A percentile compares a stretch with the other conserved stretches of the same genome.
Evolutionary conservation across 1,140 invertebrate genomes (phyloP).

Genomic region (Helicorthomorpha holstii): DNA sequence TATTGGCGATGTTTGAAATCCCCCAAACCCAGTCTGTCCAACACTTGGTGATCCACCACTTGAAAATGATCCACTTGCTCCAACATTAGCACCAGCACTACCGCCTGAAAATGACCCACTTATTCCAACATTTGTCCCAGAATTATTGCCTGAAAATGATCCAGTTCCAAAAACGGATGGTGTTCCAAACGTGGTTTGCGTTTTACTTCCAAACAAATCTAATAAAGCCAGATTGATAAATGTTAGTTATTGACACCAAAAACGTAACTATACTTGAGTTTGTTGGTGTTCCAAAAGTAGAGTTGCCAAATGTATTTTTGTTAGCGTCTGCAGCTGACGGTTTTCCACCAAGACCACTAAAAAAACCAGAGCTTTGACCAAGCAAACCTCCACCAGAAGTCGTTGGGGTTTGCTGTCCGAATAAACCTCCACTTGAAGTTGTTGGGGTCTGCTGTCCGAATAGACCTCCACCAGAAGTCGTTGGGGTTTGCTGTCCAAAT

Average conservation of each 20-base stretch:
- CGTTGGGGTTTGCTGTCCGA: not conserved
- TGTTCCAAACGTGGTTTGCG: conserved; percentile 4
- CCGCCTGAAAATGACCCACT: not conserved
- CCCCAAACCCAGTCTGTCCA: conserved; percentile 11
- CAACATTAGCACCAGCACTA: conserved; percentile 9
- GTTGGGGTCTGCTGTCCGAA: too few relatives aligned
- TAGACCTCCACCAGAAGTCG: too few relatives aligned
- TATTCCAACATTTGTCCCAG: conserved; percentile 7
- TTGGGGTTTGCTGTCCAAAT: too few relatives aligned
- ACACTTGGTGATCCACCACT: conserved; percentile 2
- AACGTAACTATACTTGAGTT: not conserved
- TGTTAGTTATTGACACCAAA: not conserved
- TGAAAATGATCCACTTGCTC: conserved; percentile 1
- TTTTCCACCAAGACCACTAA: conserved; percentile 25
- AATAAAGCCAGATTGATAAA: not conserved
- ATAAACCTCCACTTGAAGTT: too few relatives aligned
- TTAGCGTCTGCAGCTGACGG: conserved; percentile 24
- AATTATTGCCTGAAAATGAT: conserved; percentile 1
- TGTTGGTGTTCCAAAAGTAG: conserved; percentile 2
- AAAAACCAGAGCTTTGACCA: conserved; percentile 12
- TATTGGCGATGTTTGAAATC: conserved; percentile 9
- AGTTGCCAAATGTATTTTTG: conserved; percentile 24
- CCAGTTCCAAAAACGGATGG: not conserved
- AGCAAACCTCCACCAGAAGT: conserved; percentile 1
- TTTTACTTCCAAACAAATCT: conserved; percentile 12